Percentiles rank a stretch among this genome's conserved stretches.
Conservation (phyloP, 2,888 invertebrate genomes). For the Apamea anceps region DNA sequence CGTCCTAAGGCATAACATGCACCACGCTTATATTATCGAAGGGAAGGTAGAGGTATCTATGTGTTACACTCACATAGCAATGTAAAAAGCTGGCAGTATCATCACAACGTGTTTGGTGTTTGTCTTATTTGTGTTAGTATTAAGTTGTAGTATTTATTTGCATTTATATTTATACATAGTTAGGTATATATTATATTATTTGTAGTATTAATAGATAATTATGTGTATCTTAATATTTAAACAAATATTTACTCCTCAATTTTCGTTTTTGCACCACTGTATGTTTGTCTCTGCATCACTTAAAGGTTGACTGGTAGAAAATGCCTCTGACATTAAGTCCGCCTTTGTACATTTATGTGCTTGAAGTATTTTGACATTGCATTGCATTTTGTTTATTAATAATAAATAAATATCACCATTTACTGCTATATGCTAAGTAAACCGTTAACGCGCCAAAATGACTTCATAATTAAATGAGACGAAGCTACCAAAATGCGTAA, state of each 20-base stretch:
- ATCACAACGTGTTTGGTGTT: not conserved
- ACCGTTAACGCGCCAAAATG: not conserved
- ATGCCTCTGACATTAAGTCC: not conserved
- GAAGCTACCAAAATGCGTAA: constrained; percentile 2
- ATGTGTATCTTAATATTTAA: not conserved
- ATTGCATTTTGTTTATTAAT: not conserved
- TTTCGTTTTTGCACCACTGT: not conserved
- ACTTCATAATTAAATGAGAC: not conserved
- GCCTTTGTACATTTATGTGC: not conserved
- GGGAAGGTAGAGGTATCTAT: not conserved
- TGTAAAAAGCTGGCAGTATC: not conserved
- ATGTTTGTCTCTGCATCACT: not conserved
- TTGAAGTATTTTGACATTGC: not conserved
- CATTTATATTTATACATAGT: too few species aligned
- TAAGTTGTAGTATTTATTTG: not conserved
- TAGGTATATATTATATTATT: not conserved
- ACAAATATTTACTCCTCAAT: not conserved
- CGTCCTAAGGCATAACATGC: not conserved
- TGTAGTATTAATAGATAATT: not conserved
- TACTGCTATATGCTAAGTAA: not conserved
- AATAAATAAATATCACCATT: not conserved
- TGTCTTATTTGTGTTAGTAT: not conserved
- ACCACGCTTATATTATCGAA: not conserved
- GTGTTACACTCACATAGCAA: too few species aligned
- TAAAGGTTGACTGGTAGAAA: not conserved